Evolutionary conservation across 2,888 invertebrate genomes (phyloP).

Genomic region (Hofmannophila pseudospretella): DNA sequence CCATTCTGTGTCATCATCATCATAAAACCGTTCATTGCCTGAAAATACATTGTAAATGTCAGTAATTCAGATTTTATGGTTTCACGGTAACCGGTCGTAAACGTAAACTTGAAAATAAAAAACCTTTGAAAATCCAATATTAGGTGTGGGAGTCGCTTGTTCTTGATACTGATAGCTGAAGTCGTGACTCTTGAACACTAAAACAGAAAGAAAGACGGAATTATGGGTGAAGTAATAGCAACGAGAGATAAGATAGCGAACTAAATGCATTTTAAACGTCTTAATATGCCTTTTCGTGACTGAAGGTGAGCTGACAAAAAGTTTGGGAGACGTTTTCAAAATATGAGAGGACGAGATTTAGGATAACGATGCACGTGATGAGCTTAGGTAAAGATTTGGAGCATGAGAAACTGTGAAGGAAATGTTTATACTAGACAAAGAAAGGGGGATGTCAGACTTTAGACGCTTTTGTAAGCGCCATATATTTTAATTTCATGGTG

Average conservation of each 20-base stretch:
- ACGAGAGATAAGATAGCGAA: constrained; percentile 68
- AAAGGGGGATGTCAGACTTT: not conserved
- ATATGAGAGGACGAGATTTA: constrained; percentile 47
- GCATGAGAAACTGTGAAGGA: constrained; percentile 57
- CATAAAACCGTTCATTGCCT: constrained; percentile 98
- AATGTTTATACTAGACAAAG: constrained; percentile 17
- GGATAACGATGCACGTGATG: constrained; percentile 69
- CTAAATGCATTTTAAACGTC: constrained; percentile 77
- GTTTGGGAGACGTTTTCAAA: constrained; percentile 61
- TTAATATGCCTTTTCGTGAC: constrained; percentile 74
- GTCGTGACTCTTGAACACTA: constrained; percentile 92
- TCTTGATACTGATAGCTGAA: constrained; percentile 81
- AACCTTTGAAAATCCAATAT: constrained; percentile 96
- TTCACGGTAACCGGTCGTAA: constrained; percentile 40
- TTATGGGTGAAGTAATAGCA: constrained; percentile 73
- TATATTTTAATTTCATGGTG: too few species aligned
- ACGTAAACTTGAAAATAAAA: constrained; percentile 42
- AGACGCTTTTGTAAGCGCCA: too few species aligned
- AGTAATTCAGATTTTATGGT: constrained; percentile 34
- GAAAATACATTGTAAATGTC: constrained; percentile 66
- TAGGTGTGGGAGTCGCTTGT: constrained; percentile 85
- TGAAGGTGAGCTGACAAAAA: constrained; percentile 68
- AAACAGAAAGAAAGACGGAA: constrained; percentile 80
- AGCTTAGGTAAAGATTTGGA: constrained; percentile 52
- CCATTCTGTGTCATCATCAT: constrained; percentile 99